Base-by-base conservation (phyloP, 2,888 invertebrate species). In the Stegophylla sp. region DNA sequence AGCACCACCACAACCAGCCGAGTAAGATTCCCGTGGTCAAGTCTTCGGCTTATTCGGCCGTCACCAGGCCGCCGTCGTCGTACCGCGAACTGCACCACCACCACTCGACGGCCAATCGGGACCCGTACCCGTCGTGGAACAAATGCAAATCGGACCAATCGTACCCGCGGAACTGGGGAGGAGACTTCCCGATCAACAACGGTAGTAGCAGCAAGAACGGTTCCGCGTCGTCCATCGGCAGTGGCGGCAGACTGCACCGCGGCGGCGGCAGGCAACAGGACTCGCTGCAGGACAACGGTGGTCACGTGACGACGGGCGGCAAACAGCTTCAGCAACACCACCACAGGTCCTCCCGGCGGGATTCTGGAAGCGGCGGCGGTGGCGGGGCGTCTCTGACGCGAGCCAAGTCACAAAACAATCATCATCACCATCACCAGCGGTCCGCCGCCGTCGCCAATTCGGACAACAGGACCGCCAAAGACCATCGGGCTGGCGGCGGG, bases 11-110 rank as follows among this genome's bases (percentile, higher is more conserved):
- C 67, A 86, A 88, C 83, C 88, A 90, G 83, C 91, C 93, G 76
- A 91, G 92, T 87, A 92, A 92, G 86, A 93, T 93, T 84, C 93
- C 93, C 81, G 88, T 92, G 34, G 84, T 84, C 85, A 88, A 88
- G 82, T 88, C 89, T 84, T 88, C 89, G 84, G 90, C 91, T 82
- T 90, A 91, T 26, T 90, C 91, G 85, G 90, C 90, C 72, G 90
- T 91, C 82, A 90, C 91, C 23, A 90, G 90, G 85, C 90, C 91
- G n/a, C 90, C 90, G 51, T 63, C 61, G 15, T 79, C 79, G 48
- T 63, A 79, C 23, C 79, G 79, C 13, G 77, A 69, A 48, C 74
- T 7, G 2, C 34, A 56, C 51, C 13, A 3, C 17, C 13, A 63
- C 20, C 28, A 17, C 1, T 17, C 28, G 1, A 1, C 45, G 17